Evolutionary conservation across 2,888 invertebrate species (phyloP), one percentile per base, ranked within the genome.

Genomic region (Drosophila quinaria): DNA sequence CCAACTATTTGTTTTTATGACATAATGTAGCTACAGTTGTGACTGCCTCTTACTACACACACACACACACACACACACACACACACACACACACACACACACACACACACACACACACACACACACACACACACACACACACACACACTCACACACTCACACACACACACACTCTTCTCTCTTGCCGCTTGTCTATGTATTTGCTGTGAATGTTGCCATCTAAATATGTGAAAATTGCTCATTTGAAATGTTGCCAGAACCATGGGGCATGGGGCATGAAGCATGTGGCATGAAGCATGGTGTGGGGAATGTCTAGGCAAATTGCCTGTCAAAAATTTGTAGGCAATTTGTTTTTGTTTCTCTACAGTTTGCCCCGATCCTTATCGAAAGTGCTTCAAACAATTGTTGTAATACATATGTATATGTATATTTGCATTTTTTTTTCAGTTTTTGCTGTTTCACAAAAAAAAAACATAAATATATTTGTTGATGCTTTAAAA

Each of bases 291-390:
- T 33, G 55, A 4, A 47, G 39, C 3, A 47, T 13, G 9, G 42
- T 58, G 35, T 35, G 15, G 11, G 29, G 42, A 66, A 56, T 81
- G 74, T 78, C 75, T 76, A 76, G 73, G 81, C 85, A 86, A 86
- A 86, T 86, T 86, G 86, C 83, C 87, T 87, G 86, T 87, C 86
- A 87, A 80, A 85, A 87, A 86, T 86, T 86, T 83, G 85, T 81
- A 64, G 80, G 74, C 80, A 81, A 83, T 86, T 85, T 87, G 80
- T 74, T 77, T 64, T 72, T 79, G 65, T 61, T 74, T 80, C 66
- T 69, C 59, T 55, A 31, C 37, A 15, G 50, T 56, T 61, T 50
- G 64, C 42, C 33, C 49, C 42, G 78, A 85, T 83, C 60, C 70
- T 77, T 83, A 82, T 83, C 82, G 64, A 63, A 75, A 79, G 65